Conservation (phyloP, 1,140 invertebrate genomes). For the Drosophila varians region DNA sequence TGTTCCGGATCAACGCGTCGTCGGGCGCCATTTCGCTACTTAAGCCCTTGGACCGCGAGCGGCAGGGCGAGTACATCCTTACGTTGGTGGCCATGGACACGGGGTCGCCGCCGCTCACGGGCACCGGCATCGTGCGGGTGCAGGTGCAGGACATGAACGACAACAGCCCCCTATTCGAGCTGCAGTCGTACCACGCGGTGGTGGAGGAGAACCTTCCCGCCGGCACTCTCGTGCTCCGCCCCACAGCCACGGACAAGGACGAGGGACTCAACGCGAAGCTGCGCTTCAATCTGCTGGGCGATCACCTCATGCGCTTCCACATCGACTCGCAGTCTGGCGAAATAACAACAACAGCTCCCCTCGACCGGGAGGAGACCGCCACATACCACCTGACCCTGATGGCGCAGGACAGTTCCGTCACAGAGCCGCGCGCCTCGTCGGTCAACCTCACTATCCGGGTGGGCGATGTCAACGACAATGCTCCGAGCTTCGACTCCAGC, state of each 20-base stretch:
- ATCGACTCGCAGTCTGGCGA: constrained; percentile 90
- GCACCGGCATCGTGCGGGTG: constrained; percentile 93
- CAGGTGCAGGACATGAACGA: constrained; percentile 97
- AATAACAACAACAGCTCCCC: constrained; percentile 88
- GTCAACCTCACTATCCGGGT: constrained; percentile 92
- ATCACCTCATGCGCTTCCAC: constrained; percentile 90
- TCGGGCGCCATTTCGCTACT: constrained; percentile 94
- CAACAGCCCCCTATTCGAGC: constrained; percentile 93
- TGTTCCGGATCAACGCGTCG: constrained; percentile 94
- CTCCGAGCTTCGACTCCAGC: constrained; percentile 89
- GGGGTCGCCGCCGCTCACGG: constrained; percentile 94
- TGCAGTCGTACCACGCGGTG: constrained; percentile 90
- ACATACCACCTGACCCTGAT: constrained; percentile 92
- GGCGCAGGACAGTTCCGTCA: constrained; percentile 93
- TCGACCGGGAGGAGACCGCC: constrained; percentile 92
- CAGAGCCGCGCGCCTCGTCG: constrained; percentile 90
- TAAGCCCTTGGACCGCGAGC: constrained; percentile 92
- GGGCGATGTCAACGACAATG: constrained; percentile 94
- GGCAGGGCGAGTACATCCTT: constrained; percentile 91
- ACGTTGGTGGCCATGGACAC: constrained; percentile 96
- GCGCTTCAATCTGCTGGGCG: constrained; percentile 91
- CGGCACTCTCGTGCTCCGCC: constrained; percentile 89
- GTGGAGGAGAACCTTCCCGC: constrained; percentile 91
- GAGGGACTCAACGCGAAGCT: constrained; percentile 93
- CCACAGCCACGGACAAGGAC: constrained; percentile 91